Conservation (phyloP, 2,113 vertebrate genomes). For the Oncorhynchus nerka region DNA sequence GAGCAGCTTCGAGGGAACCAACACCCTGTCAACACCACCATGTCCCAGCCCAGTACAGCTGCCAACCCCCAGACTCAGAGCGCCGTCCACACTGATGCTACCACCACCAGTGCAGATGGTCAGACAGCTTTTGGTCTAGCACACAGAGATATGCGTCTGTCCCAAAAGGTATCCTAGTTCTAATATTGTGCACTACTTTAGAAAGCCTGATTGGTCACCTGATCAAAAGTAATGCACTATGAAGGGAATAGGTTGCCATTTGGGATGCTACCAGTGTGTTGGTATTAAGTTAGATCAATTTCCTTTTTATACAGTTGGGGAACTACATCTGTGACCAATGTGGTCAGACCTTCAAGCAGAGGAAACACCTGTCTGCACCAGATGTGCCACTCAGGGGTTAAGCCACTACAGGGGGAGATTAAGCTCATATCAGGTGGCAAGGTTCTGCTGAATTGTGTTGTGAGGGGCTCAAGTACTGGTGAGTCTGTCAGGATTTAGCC, state of each 20-base stretch:
- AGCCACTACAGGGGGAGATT: slow-evolving; percentile 78
- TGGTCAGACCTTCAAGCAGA: slow-evolving; percentile 97
- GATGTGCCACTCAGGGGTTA: slow-evolving; percentile 95
- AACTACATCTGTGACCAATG: slow-evolving; percentile 98
- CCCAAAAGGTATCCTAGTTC: too few relatives aligned
- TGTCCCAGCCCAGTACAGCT: slow-evolving; percentile 21
- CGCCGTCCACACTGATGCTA: slow-evolving; percentile 31
- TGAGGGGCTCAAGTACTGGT: too few relatives aligned
- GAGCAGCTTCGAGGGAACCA: slow-evolving; percentile 12
- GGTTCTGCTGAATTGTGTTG: neutral
- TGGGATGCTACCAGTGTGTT: too few relatives aligned
- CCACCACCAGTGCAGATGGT: slow-evolving; percentile 46
- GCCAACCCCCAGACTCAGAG: slow-evolving; percentile 35
- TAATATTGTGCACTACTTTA: too few relatives aligned
- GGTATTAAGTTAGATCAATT: neutral
- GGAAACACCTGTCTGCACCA: slow-evolving; percentile 93
- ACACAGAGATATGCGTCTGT: too few relatives aligned
- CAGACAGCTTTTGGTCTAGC: slow-evolving; percentile 21
- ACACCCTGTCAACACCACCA: neutral
- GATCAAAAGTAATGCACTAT: too few relatives aligned
- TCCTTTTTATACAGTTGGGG: slow-evolving; percentile 82
- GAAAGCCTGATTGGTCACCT: too few relatives aligned
- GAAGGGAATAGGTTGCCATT: too few relatives aligned
- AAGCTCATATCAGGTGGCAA: neutral
- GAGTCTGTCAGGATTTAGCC: too few relatives aligned